Conservation (phyloP, 2,888 invertebrate species). For the Thysanoteuthis rhombus region DNA sequence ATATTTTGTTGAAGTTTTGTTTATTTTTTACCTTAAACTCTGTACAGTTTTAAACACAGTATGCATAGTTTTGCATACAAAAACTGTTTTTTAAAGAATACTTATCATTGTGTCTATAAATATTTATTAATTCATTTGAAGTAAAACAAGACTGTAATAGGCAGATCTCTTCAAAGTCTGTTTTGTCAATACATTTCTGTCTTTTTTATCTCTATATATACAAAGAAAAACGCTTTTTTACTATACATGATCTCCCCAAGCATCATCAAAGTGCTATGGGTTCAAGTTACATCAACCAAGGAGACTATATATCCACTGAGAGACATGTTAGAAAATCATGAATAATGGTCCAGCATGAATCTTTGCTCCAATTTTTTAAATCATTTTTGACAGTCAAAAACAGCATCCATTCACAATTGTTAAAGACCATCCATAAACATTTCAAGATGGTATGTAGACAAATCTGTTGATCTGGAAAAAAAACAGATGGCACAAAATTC, state of each 20-base stretch:
- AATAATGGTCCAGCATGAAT: not conserved
- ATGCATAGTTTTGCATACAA: too few species aligned
- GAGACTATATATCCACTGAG: not conserved
- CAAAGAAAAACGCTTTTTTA: not conserved
- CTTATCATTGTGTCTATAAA: too few species aligned
- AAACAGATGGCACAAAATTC: not conserved
- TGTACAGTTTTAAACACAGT: too few species aligned
- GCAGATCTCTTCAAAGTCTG: not conserved
- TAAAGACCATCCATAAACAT: not conserved
- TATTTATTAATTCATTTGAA: too few species aligned
- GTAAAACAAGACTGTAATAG: not conserved
- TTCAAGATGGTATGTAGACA: not conserved
- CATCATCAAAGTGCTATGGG: not conserved
- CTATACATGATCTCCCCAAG: not conserved
- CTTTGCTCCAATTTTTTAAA: not conserved
- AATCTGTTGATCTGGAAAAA: not conserved
- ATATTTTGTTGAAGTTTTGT: too few species aligned
- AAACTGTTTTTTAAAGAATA: too few species aligned
- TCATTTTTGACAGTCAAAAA: not conserved
- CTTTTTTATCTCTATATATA: not conserved
- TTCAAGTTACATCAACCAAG: not conserved
- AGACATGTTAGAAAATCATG: not conserved
- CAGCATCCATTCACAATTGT: not conserved
- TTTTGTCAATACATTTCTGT: not conserved
- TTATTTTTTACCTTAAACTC: too few species aligned